Percentiles rank a stretch among this genome's conserved stretches.
phyloP scores from a whole-genome alignment of 2,888 invertebrate genomes.

The Dione vanillae region DNA sequence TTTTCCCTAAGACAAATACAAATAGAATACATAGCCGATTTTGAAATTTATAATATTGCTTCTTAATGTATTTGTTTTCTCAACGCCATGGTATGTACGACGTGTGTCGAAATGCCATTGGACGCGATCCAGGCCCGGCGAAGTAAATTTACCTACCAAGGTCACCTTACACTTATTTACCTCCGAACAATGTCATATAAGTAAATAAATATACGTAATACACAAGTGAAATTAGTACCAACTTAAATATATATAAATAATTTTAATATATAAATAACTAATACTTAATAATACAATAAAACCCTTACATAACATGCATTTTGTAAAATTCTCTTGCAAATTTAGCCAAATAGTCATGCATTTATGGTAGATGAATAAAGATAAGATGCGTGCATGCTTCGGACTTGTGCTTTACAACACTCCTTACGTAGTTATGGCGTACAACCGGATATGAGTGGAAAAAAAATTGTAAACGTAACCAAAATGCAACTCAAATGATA shows the following conservation, averaged over 20 bases:
- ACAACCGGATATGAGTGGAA: slow-evolving; percentile 42
- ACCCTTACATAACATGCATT: slow-evolving; percentile 29
- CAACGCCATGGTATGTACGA: slow-evolving; percentile 32
- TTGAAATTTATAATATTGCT: neutral
- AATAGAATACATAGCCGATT: neutral
- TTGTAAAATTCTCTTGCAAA: neutral
- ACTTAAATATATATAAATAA: neutral
- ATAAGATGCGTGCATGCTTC: slow-evolving; percentile 55
- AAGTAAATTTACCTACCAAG: slow-evolving; percentile 51
- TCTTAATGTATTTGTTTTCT: slow-evolving; percentile 25
- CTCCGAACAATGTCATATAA: slow-evolving; percentile 35
- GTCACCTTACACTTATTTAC: slow-evolving; percentile 46
- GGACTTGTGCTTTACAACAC: slow-evolving; percentile 54
- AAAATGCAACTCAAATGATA: slow-evolving; percentile 43
- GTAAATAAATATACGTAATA: slow-evolving; percentile 35
- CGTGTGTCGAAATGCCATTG: slow-evolving; percentile 46
- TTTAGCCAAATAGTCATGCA: slow-evolving; percentile 38
- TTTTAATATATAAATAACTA: slow-evolving; percentile 28
- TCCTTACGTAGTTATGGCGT: slow-evolving; percentile 56
- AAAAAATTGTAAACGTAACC: slow-evolving; percentile 51
- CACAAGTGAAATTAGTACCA: slow-evolving; percentile 22
- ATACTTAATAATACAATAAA: slow-evolving; percentile 23
- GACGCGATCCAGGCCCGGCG: slow-evolving; percentile 45
- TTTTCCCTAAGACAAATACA: neutral
- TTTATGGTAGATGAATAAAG: slow-evolving; percentile 40